Evolutionary conservation across 2,888 invertebrate genomes (phyloP).

Genomic region (Cheilosia pagana): DNA sequence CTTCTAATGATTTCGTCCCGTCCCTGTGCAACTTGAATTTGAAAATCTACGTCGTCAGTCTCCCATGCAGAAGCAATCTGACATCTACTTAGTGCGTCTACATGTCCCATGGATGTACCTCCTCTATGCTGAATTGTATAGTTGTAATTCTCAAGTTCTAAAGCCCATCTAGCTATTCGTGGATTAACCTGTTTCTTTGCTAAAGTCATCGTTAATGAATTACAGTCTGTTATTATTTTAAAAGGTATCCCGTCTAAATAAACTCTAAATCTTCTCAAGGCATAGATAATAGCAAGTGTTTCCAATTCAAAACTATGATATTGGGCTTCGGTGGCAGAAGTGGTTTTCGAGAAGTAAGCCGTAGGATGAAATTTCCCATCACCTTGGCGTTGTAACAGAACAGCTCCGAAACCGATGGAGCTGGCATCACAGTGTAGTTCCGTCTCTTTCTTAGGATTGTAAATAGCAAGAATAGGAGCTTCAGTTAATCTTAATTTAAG

Average conservation of each 20-base stretch:
- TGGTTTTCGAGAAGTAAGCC: conserved; percentile 77
- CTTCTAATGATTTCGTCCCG: conserved; percentile 20
- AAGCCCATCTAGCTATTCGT: neutral
- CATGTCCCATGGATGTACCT: conserved; percentile 35
- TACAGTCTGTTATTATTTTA: conserved; percentile 24
- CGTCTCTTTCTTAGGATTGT: conserved; percentile 75
- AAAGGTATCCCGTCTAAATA: conserved; percentile 25
- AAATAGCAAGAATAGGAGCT: conserved; percentile 79
- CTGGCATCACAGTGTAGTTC: conserved; percentile 79
- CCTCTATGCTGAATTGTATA: conserved; percentile 49
- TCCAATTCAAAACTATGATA: conserved; percentile 78
- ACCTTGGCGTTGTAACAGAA: conserved; percentile 73
- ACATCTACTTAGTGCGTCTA: conserved; percentile 47
- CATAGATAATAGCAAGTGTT: conserved; percentile 76
- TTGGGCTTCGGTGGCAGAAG: conserved; percentile 72
- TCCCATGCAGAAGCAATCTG: conserved; percentile 14
- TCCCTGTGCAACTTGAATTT: conserved; percentile 53
- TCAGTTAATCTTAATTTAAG: no score
- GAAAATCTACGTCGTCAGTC: conserved; percentile 37
- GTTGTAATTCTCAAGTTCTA: conserved; percentile 32
- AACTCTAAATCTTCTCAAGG: conserved; percentile 68
- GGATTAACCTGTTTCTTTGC: conserved; percentile 38
- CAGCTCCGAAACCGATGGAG: conserved; percentile 76
- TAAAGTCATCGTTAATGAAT: conserved; percentile 23
- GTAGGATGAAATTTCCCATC: conserved; percentile 77